These are phyloP conservation scores for Drosophila planitibia DNA, from an alignment of 2,888 invertebrate genomes.

Conservation along the genomic window DNA sequence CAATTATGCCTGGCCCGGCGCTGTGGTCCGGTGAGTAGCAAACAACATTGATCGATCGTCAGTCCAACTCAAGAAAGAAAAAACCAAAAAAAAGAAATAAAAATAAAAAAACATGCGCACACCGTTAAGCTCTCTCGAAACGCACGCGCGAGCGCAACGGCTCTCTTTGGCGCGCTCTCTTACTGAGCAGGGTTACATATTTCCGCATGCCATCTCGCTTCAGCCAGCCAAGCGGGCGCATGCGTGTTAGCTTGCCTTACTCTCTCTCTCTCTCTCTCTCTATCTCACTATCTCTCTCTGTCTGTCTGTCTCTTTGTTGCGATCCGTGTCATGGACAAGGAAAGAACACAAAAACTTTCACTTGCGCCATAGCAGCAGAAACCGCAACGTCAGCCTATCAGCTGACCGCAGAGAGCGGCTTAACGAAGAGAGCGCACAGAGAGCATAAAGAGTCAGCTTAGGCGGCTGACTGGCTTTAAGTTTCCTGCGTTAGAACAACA, in stretches of 20 bases:
- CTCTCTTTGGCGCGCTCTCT: slow-evolving; percentile 28
- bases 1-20: slow-evolving; percentile 85
- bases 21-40: slow-evolving; percentile 85
- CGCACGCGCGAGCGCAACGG: slow-evolving; percentile 26
- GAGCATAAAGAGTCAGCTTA: slow-evolving; percentile 29
- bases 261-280: slow-evolving; percentile 18
- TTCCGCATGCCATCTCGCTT: slow-evolving; percentile 66
- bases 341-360: slow-evolving; percentile 76
- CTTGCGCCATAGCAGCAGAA: slow-evolving; percentile 47
- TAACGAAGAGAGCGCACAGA: slow-evolving; percentile 22
- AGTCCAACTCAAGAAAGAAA: slow-evolving; percentile 17
- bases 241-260: slow-evolving; percentile 29
- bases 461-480: slow-evolving; percentile 44
- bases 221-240: slow-evolving; percentile 11
- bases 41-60: slow-evolving; percentile 40
- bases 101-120: slow-evolving; percentile 4
- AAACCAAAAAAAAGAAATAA: background rate
- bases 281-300: background rate
- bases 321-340: slow-evolving; percentile 70
- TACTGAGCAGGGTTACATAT: slow-evolving; percentile 49
- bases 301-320: slow-evolving; percentile 17
- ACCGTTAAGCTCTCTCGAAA: slow-evolving; percentile 21
- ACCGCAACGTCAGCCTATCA: slow-evolving; percentile 33
- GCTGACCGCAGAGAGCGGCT: slow-evolving; percentile 41
- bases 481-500: slow-evolving; percentile 73